Evolutionary conservation across 2,797 vertebrate genomes (phyloP), one percentile per base, ranked within the genome.

Genomic region (Ficedula albicollis): DNA sequence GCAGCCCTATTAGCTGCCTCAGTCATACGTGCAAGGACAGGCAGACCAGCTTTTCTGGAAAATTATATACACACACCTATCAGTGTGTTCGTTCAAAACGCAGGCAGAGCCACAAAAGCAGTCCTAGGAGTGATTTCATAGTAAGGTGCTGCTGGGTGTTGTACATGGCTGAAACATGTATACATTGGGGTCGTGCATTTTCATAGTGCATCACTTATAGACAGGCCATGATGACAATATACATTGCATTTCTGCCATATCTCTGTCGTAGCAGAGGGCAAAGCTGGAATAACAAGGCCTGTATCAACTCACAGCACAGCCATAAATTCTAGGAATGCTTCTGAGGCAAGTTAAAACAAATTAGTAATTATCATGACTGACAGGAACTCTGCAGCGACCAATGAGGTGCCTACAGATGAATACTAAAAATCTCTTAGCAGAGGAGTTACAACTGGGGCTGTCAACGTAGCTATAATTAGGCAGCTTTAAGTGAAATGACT

Each of bases 301-400:
- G 39, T 46, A 58, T 85, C 17, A 3, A 79, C 52, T 84, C 74
- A 84, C 38, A 93, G 85, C 51, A 56, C 58, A 90, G 63, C 85
- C 85, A 86, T 79, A 96, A 94, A 95, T 91, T 86, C 83, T 90
- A 91, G 90, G 90, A 94, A 95, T 93, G 85, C 70, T 97, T 96
- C 77, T 6, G 26, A 95, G 95, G 93, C 93, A 95, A 95, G 95
- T 91, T 96, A 90, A 96, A 91, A 94, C 93, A 91, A 95, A 95
- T 97, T 62, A 88, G 66, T 90, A 95, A 95, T 97, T 96, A 95
- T 62, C 83, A 27, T 95, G 95, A 95, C 55, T 95, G 95, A 93
- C 95, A 96, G 91, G 91, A 91, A 81, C 73, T 93, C 91, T 73
- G 76, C 62, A 91, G 87, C 73, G 0, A 88, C 96, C 95, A 92